These are phyloP conservation scores for Myopa tessellatipennis DNA, from an alignment of 2,888 invertebrate genomes.

Conservation along the genomic window DNA sequence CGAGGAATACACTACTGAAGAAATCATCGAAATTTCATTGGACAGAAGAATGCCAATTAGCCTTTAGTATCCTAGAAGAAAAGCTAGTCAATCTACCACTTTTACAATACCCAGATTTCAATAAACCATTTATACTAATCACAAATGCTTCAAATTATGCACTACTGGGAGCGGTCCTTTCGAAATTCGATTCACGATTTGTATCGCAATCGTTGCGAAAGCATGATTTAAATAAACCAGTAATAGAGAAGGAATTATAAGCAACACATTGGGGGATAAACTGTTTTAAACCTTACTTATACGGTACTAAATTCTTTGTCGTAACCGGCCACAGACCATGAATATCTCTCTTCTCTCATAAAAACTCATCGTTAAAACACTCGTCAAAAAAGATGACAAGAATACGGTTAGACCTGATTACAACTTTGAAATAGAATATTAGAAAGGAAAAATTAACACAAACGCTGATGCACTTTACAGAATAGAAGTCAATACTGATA, in stretches of 20 bases:
- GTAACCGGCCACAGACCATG: not conserved
- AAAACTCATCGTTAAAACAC: not conserved
- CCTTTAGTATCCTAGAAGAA: not conserved
- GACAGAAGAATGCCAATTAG: not conserved
- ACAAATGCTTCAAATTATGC: conserved; percentile 12
- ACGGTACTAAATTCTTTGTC: not conserved
- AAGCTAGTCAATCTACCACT: conserved; percentile 2
- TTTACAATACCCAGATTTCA: conserved; percentile 4
- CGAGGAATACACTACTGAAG: no score
- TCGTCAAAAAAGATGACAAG: conserved; percentile 5
- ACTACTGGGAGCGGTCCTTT: not conserved
- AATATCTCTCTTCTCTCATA: not conserved
- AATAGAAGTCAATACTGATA: not conserved
- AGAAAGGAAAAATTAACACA: not conserved
- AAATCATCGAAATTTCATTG: not conserved
- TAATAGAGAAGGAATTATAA: conserved; percentile 5
- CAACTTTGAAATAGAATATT: not conserved
- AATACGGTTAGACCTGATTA: conserved; percentile 4
- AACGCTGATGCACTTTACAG: not conserved
- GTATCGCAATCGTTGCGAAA: not conserved
- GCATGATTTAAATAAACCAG: not conserved
- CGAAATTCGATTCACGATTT: not conserved
- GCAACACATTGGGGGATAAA: conserved; percentile 9
- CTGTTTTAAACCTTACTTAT: not conserved
- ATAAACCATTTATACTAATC: not conserved